Percentiles rank a stretch among this genome's conserved stretches.
Evolutionary conservation across 64 coral and sea anemone genomes (phyloP).

Genomic region (Catalaphyllia jardinei): DNA sequence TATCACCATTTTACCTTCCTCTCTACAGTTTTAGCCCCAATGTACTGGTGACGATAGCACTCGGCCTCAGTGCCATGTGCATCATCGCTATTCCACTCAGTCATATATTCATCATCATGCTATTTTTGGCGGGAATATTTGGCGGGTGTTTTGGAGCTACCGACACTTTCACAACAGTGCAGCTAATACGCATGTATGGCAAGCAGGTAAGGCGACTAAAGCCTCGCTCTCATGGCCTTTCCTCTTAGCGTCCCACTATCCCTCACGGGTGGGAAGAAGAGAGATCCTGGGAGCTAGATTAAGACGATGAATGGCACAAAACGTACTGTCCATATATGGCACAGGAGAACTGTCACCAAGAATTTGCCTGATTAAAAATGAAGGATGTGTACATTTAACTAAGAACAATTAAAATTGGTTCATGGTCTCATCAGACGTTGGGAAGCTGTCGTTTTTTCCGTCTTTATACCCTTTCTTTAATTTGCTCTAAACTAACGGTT

Average conservation of each 20-base stretch:
- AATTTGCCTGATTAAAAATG: no score
- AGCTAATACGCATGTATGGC: conserved; percentile 83
- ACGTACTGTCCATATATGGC: no score
- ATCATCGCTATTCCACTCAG: conserved; percentile 88
- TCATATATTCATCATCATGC: conserved; percentile 77
- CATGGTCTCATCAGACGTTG: no score
- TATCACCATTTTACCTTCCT: background rate
- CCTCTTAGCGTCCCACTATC: no score
- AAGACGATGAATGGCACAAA: no score
- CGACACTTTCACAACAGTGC: conserved; percentile 88
- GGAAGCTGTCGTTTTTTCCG: background rate
- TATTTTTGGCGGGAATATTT: conserved; percentile 79
- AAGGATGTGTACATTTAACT: no score
- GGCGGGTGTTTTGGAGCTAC: conserved; percentile 90
- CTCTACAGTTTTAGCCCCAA: conserved; percentile 82
- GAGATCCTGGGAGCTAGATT: no score
- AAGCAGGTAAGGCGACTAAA: conserved; percentile 65
- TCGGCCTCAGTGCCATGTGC: conserved; percentile 83
- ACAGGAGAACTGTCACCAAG: no score
- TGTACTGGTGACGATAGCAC: conserved; percentile 75
- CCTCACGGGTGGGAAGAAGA: no score
- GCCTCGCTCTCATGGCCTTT: no score
- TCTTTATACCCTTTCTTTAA: no score
- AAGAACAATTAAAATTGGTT: no score
- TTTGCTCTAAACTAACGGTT: background rate